These are phyloP conservation scores for Rhabdomys pumilio DNA, from an alignment of 2,797 vertebrate species.

Conservation along the genomic window DNA sequence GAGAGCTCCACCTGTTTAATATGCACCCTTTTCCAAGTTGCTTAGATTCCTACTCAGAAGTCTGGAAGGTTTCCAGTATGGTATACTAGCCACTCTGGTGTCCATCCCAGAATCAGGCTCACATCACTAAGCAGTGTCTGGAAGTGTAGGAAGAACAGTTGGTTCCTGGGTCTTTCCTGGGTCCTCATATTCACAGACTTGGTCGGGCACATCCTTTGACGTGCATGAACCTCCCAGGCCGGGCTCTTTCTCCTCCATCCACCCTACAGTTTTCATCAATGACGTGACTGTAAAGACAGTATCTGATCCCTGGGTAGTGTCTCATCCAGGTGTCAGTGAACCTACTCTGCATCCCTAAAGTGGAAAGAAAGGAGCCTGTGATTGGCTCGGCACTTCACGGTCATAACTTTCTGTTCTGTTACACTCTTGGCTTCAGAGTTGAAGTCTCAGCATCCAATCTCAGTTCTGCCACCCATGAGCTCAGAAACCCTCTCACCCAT, in stretches of 20 bases:
- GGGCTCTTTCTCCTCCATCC: not conserved
- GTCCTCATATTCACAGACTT: not conserved
- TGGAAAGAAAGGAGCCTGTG: not conserved
- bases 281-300: not conserved
- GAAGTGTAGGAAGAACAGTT: not conserved
- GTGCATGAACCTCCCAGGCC: no score
- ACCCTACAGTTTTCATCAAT: not conserved
- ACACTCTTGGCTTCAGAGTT: not conserved
- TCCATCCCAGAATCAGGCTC: not conserved
- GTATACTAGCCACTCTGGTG: not conserved
- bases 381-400: not conserved
- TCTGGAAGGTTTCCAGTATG: not conserved
- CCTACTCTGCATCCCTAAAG: not conserved
- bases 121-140: not conserved
- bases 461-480: not conserved
- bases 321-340: not conserved
- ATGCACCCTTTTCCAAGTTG: not conserved
- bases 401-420: not conserved
- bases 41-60: not conserved
- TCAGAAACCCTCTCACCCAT: not conserved
- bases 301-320: not conserved
- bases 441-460: not conserved
- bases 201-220: not conserved
- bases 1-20: not conserved
- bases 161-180: not conserved